Evolutionary conservation across 1,140 invertebrate genomes (phyloP).

Genomic region (Aphis gossypii): DNA sequence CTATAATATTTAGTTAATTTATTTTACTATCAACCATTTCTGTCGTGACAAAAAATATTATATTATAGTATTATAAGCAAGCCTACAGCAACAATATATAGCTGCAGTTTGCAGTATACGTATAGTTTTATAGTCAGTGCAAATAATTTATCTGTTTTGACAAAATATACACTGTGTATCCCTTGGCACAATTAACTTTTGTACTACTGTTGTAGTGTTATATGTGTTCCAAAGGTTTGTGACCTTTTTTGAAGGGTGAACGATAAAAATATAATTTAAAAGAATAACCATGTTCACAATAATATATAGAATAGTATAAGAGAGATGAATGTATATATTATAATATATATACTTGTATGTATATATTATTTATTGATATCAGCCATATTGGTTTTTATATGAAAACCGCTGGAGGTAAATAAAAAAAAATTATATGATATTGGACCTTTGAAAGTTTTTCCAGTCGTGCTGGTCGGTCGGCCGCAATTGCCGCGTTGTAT

Average conservation of each 20-base stretch:
- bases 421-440: not conserved
- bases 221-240: not conserved
- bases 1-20: constrained; percentile 20
- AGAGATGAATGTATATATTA: not conserved
- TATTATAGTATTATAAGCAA: not conserved
- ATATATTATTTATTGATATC: not conserved
- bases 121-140: not conserved
- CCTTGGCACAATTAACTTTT: not conserved
- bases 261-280: constrained; percentile 15
- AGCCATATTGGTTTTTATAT: not conserved
- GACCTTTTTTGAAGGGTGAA: not conserved
- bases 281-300: not conserved
- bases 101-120: not conserved
- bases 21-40: not conserved
- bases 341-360: too few relatives aligned
- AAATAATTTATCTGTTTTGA: constrained; percentile 14
- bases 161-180: not conserved
- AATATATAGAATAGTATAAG: not conserved
- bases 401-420: not conserved
- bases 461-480: not conserved
- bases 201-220: not conserved
- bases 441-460: not conserved
- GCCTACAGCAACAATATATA: not conserved
- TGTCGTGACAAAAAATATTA: not conserved
- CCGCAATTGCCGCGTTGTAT: not conserved